phyloP scores from a whole-genome alignment of 2,113 vertebrate species.

The Solenodon paradoxus region DNA sequence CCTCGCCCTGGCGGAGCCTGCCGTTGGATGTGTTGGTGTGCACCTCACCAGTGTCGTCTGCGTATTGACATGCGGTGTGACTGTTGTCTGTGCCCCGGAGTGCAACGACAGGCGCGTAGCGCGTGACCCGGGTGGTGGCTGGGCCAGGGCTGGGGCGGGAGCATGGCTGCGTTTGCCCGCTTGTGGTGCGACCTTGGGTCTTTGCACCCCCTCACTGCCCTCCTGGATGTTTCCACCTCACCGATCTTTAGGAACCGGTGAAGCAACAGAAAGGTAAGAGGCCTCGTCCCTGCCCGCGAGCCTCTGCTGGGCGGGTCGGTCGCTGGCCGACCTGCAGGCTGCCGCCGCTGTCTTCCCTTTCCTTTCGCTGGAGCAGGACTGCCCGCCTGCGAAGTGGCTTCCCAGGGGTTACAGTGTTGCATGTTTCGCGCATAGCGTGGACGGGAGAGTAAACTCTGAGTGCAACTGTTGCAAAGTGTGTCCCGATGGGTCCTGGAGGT shows the following conservation, averaged over 20 bases:
- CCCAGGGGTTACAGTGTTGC: background rate
- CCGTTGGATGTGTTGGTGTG: background rate
- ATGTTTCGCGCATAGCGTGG: background rate
- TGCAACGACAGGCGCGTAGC: background rate
- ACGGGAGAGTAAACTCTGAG: conserved; percentile 21
- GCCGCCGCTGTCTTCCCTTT: no score
- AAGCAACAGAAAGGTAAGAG: conserved; percentile 76
- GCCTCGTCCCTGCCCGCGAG: conserved; percentile 1
- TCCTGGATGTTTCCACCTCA: conserved; percentile 75
- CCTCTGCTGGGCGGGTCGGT: background rate
- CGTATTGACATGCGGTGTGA: conserved; percentile 17
- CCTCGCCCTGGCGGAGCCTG: conserved; percentile 41
- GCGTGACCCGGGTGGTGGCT: background rate
- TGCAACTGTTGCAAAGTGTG: conserved; percentile 29
- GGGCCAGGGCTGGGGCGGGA: background rate
- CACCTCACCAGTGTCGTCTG: background rate
- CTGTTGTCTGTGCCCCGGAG: conserved; percentile 1
- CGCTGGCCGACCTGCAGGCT: background rate
- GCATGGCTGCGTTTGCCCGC: background rate
- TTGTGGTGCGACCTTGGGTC: background rate
- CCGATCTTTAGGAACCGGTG: conserved; percentile 80
- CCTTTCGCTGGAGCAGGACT: background rate
- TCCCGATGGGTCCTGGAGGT: background rate
- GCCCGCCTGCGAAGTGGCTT: background rate
- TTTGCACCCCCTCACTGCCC: background rate